Evolutionary conservation across 2,797 vertebrate species (phyloP).

Genomic region (Psittacula derbiana): DNA sequence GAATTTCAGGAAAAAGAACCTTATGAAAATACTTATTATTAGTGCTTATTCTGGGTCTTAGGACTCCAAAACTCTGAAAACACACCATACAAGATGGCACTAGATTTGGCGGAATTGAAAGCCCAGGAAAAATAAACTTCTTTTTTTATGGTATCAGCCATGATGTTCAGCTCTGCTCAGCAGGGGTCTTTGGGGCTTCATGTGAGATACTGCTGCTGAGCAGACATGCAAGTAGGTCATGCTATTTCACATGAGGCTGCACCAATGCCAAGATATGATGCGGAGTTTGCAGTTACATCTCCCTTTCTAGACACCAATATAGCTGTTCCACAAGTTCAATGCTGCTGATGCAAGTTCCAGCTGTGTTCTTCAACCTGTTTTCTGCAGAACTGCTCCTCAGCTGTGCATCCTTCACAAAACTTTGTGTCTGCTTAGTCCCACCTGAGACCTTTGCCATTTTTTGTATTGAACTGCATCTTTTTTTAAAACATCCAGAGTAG

Average conservation of each 20-base stretch:
- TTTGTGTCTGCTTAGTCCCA: neutral
- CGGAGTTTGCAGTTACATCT: neutral
- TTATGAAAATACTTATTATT: neutral
- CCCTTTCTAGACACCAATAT: neutral
- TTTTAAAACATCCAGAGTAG: neutral
- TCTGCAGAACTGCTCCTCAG: neutral
- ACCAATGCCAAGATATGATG: neutral
- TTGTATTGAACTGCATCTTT: neutral
- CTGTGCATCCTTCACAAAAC: neutral
- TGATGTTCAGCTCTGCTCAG: neutral
- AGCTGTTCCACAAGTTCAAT: neutral
- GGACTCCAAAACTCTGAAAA: neutral
- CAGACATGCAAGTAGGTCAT: neutral
- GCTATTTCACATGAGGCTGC: neutral
- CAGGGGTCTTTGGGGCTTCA: neutral
- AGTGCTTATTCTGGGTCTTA: neutral
- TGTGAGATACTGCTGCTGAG: fast-evolving
- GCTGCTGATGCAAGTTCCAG: neutral
- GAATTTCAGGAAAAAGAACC: neutral
- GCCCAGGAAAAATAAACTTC: neutral
- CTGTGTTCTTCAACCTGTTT: neutral
- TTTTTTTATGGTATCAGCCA: neutral
- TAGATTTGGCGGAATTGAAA: neutral
- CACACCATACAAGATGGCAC: fast-evolving
- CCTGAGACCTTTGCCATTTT: neutral